These are phyloP conservation scores for Dromococcyx pavoninus DNA, from an alignment of 2,797 vertebrate species.

Conservation along the genomic window DNA sequence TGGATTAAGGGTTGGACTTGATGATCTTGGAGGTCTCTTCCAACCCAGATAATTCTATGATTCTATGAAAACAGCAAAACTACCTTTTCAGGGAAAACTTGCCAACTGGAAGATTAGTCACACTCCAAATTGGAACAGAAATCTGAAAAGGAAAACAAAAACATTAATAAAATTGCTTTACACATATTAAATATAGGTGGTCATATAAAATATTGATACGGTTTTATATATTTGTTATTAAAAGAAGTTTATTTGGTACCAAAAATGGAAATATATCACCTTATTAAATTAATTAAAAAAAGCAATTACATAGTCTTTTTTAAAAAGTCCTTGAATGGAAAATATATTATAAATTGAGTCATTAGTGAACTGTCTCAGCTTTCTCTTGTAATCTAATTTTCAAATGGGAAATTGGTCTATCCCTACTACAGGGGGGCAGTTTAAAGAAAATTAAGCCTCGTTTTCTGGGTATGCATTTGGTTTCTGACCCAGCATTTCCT, in stretches of 20 bases:
- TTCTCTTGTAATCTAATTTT: background rate
- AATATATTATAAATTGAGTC: background rate
- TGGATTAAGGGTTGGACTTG: no score
- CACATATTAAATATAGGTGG: background rate
- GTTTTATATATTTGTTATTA: background rate
- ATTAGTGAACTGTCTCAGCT: background rate
- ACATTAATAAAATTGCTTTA: background rate
- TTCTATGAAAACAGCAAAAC: background rate
- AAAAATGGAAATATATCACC: background rate
- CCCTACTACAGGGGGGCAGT: background rate
- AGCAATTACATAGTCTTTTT: accelerated
- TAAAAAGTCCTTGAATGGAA: background rate
- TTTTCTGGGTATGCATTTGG: background rate
- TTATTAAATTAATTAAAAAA: background rate
- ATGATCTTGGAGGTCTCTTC: no score
- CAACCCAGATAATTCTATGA: no score
- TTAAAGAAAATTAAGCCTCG: background rate
- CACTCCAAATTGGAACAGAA: background rate
- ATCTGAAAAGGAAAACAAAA: background rate
- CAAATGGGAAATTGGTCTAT: background rate
- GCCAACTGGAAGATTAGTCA: background rate
- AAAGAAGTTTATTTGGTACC: background rate
- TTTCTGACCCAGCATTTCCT: background rate
- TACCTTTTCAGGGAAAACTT: background rate
- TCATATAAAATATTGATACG: background rate